Evolutionary conservation across 1,140 invertebrate genomes (phyloP), one percentile per base, ranked within the genome.

Genomic region (Dufourea novaeangliae): DNA sequence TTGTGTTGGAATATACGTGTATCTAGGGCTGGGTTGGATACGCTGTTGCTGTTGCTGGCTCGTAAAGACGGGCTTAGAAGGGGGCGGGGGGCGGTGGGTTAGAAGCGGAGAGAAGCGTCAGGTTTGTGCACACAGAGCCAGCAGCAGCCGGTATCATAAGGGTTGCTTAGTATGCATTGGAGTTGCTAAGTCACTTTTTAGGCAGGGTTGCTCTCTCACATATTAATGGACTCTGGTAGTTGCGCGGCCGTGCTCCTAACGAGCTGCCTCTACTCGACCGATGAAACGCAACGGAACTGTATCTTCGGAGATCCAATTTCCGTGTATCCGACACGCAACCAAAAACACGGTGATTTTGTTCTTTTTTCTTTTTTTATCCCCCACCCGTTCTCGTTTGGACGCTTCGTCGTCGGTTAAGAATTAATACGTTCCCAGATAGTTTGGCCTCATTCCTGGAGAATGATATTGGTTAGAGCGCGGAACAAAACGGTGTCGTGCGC

Each of bases 101-200:
- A 37, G 71, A 61, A 57, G 46, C 5, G 80, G 52, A 54, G 41
- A 68, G 52, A 64, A 68, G 75, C 41, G 50, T 57, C 39, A 57
- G 72, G 66, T 52, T 57, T 56, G 63, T 54, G 68, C 71, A 78
- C 50, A 70, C 75, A 80, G 56, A 80, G 72, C 57, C 39, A 67
- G 61, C 74, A 84, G 50, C 46, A 73, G 83, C 84, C 86, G 67
- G 79, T 66, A 68, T 39, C 82, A 63, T 81, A 78, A 88, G 82
- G 88, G 86, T 90, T 88, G 89, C 90, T 92, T 92, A 92, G 90
- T 92, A 92, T 92, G 91, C 91, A 92, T 92, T 92, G 91, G 81
- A 92, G 88, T 91, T 92, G 86, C 88, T 89, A 90, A 92, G 89
- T 91, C 87, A 91, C 89, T 92, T 91, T 92, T 91, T 91, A 90